Conservation (phyloP, 2,888 invertebrate species). For the Agrenia bidenticulata region DNA sequence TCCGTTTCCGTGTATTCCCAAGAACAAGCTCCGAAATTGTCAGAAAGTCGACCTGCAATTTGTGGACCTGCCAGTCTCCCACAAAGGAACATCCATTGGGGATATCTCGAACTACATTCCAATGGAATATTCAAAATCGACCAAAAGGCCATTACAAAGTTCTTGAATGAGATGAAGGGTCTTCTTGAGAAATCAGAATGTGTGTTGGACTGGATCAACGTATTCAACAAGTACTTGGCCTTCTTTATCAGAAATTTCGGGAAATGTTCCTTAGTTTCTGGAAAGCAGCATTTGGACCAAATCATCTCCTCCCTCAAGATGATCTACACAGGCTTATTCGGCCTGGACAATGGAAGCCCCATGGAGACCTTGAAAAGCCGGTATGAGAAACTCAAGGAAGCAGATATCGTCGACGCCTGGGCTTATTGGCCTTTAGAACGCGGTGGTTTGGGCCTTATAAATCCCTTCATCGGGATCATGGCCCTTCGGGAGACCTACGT, state of each 20-base stretch:
- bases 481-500: conserved; percentile 26
- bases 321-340: conserved; percentile 30
- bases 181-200: conserved; percentile 26
- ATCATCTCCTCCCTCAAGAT: conserved; percentile 29
- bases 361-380: conserved; percentile 32
- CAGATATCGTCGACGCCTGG: conserved; percentile 42
- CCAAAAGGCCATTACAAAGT: conserved; percentile 18
- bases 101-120: conserved; percentile 37
- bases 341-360: conserved; percentile 20
- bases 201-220: conserved; percentile 41
- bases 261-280: conserved; percentile 29
- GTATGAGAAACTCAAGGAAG: conserved; percentile 15
- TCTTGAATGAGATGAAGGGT: conserved; percentile 33
- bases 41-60: neutral
- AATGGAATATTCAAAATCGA: conserved; percentile 40
- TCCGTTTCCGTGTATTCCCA: conserved; percentile 23
- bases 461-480: conserved; percentile 39
- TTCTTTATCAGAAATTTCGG: conserved; percentile 48
- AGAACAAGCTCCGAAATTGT: neutral
- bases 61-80: conserved; percentile 33
- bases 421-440: conserved; percentile 41
- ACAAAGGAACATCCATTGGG: conserved; percentile 37
- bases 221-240: conserved; percentile 39
- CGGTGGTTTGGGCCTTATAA: conserved; percentile 39
- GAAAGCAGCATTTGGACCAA: conserved; percentile 38